Base-by-base conservation (phyloP, 2,113 vertebrate genomes). In the Pelvicachromis taeniatus region DNA sequence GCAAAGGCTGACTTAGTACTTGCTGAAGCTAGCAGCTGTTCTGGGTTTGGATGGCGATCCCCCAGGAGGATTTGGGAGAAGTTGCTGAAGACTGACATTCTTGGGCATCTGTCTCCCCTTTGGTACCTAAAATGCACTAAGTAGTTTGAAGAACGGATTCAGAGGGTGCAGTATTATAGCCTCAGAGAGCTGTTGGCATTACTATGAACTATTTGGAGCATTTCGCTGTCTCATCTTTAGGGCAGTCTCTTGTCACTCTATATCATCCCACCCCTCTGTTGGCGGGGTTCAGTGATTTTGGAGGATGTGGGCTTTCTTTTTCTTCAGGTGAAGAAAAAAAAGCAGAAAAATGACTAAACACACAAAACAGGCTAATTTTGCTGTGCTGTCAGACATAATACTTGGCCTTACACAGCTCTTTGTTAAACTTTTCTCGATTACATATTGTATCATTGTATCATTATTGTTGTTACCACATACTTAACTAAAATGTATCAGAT, bases 401-500 rank as follows among this genome's bases (percentile, higher is more conserved):
- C 26, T 70, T 42, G 12, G 5, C 14, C 45, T 48, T 48, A 48
- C 5, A 48, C 13, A 48, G 14, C 55, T 14, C 26, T 58, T 16
- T 70, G 65, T 70, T 23, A 4, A 70, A 79, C 80, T 77, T 58
- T 89, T 19, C 61, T 82, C 78, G 16, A 82, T 87, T 78, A 59
- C 77, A 85, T 73, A 70, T 85, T 75, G 87, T 85, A 81, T n/a
- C n/a, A n/a, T n/a, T n/a, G n/a, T n/a, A n/a, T n/a, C 19, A 83
- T 58, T 86, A 61, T 50, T 85, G 63, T 42, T 58, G 26, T 88
- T 90, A 79, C 84, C 86, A 91, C 82, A 81, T 85, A 82, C 87
- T 85, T 93, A 90, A 83, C 86, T 91, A 86, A 85, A 83, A 38
- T 65, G n/a, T 40, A 81, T 88, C 29, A 42, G 87, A 86, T 88